A percentile compares a stretch with the other conserved stretches of the same genome.
These are phyloP conservation scores for Aporophyla nigra DNA, from an alignment of 2,888 invertebrate genomes.

Conservation along the genomic window DNA sequence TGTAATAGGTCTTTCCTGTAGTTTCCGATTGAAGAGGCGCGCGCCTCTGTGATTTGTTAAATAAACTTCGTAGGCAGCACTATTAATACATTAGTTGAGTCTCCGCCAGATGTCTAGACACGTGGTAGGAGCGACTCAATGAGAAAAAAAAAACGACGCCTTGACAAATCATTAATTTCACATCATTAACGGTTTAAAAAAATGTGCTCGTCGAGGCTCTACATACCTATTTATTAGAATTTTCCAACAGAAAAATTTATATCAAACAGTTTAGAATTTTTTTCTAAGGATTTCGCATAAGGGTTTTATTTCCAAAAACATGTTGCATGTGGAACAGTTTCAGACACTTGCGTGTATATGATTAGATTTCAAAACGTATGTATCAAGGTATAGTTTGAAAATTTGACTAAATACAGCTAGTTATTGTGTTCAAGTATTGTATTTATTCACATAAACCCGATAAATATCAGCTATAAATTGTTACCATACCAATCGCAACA, in stretches of 20 bases:
- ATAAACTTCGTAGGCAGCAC: slow-evolving; percentile 57
- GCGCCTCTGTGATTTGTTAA: slow-evolving; percentile 52
- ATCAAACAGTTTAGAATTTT: slow-evolving; percentile 26
- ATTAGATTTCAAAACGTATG: background rate
- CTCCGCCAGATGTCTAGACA: slow-evolving; percentile 61
- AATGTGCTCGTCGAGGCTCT: slow-evolving; percentile 14
- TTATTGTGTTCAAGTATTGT: background rate
- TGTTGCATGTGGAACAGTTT: background rate
- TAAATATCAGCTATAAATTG: background rate
- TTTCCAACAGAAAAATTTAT: slow-evolving; percentile 15
- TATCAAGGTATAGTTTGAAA: background rate
- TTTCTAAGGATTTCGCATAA: slow-evolving; percentile 25
- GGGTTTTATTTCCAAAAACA: slow-evolving; percentile 16
- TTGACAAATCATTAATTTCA: slow-evolving; percentile 42
- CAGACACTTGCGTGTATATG: background rate
- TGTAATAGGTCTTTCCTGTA: slow-evolving; percentile 61
- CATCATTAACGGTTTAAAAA: slow-evolving; percentile 37
- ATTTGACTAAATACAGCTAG: background rate
- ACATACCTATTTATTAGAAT: slow-evolving; percentile 22
- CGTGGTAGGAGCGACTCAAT: slow-evolving; percentile 45
- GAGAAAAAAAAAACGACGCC: slow-evolving; percentile 40
- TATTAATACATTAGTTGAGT: slow-evolving; percentile 65
- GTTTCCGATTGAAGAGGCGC: slow-evolving; percentile 49
- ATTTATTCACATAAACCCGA: background rate
- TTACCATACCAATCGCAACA: background rate